phyloP scores from a whole-genome alignment of 2,113 vertebrate species.

The Desmodus rotundus region DNA sequence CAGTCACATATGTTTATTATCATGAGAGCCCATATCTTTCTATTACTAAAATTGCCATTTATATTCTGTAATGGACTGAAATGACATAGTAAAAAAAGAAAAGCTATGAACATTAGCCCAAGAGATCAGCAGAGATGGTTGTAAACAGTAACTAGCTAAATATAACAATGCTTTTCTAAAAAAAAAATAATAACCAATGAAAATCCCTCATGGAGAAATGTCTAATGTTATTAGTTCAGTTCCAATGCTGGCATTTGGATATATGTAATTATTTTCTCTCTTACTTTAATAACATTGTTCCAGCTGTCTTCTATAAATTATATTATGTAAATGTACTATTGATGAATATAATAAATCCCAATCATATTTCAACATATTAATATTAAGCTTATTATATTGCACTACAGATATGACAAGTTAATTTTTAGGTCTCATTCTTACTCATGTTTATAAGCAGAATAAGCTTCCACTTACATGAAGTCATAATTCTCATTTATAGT shows the following conservation, averaged over 20 bases:
- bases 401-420: constrained; percentile 26
- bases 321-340: background rate
- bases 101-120: background rate
- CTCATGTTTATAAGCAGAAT: background rate
- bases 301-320: background rate
- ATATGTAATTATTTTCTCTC: background rate
- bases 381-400: background rate
- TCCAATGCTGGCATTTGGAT: background rate
- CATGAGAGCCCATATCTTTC: background rate
- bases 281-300: background rate
- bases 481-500: constrained; percentile 1
- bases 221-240: background rate
- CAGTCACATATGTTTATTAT: background rate
- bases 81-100: background rate
- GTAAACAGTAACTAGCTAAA: background rate
- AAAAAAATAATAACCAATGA: background rate
- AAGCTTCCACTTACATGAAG: constrained; percentile 22
- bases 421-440: constrained; percentile 30
- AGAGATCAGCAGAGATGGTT: background rate
- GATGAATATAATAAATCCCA: constrained; percentile 15
- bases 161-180: background rate
- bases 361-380: background rate
- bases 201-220: background rate
- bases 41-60: background rate
- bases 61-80: background rate